Conservation (phyloP, 2,113 vertebrate species). For the Ramphastos sulfuratus region DNA sequence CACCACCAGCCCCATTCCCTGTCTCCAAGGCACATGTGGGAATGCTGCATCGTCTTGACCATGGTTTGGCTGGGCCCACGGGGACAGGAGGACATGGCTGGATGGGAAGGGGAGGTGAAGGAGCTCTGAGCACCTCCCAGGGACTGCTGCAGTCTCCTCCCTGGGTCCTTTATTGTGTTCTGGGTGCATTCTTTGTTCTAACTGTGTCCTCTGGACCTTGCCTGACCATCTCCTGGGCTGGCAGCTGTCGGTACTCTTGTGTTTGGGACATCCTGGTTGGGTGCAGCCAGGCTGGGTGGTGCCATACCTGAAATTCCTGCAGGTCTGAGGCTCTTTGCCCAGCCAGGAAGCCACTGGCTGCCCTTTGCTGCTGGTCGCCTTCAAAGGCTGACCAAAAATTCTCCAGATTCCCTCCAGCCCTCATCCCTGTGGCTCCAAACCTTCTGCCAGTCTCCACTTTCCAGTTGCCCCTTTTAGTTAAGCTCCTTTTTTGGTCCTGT, state of each 20-base stretch:
- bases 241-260: background rate
- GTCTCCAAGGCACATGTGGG: no score
- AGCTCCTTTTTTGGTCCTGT: conserved; percentile 73
- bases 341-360: background rate
- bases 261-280: background rate
- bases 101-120: background rate
- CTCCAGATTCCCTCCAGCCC: conserved; percentile 55
- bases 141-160: background rate
- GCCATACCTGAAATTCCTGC: background rate
- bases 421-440: conserved; percentile 44
- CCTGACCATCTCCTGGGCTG: background rate
- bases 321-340: background rate
- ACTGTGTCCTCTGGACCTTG: background rate
- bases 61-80: background rate
- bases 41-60: background rate
- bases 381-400: conserved; percentile 55
- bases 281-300: background rate
- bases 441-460: conserved; percentile 54
- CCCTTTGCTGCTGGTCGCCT: background rate
- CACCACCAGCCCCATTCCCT: fast-evolving
- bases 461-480: conserved; percentile 65
- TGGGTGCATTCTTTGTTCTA: background rate
- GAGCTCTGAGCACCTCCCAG: background rate
- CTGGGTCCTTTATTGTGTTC: background rate
- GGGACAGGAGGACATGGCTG: background rate